Conservation (phyloP, 2,888 invertebrate species). For the Crioceris asparagi region DNA sequence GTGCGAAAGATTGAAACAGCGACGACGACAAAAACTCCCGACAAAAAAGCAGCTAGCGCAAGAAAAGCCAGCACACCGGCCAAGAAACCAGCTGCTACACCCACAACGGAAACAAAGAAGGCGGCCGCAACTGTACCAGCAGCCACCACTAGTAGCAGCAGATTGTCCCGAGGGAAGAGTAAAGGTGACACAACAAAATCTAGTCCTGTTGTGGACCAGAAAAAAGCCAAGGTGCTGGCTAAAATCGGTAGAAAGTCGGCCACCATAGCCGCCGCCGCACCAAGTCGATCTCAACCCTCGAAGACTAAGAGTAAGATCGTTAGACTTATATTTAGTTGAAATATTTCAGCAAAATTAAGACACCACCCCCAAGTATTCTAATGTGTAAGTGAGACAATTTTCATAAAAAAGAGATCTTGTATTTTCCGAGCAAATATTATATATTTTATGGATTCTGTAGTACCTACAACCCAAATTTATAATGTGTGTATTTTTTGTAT, state of each 20-base stretch:
- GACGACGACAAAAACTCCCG: slow-evolving; percentile 12
- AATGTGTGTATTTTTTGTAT: no score
- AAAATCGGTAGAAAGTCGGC: slow-evolving; percentile 34
- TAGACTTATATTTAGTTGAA: no score
- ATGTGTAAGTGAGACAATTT: no score
- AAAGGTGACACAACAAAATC: slow-evolving; percentile 18
- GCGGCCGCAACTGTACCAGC: slow-evolving; percentile 1
- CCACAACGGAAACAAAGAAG: slow-evolving; percentile 9
- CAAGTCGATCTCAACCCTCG: no score
- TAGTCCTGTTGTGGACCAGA: slow-evolving; percentile 35
- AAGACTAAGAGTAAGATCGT: no score
- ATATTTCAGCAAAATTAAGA: no score
- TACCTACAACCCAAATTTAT: no score
- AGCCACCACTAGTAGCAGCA: slow-evolving; percentile 16
- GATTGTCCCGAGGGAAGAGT: slow-evolving; percentile 29
- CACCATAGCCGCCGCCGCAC: slow-evolving; percentile 7
- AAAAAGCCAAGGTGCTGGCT: slow-evolving; percentile 36
- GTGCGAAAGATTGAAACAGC: slow-evolving; percentile 25
- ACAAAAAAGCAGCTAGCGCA: slow-evolving; percentile 10
- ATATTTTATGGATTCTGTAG: no score
- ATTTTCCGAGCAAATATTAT: no score
- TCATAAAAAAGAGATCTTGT: no score
- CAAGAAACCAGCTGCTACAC: slow-evolving; percentile 10
- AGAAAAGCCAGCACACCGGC: slow-evolving; percentile 1
- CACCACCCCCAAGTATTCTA: no score